phyloP scores from a whole-genome alignment of 2,888 invertebrate species.

The Apamea anceps region DNA sequence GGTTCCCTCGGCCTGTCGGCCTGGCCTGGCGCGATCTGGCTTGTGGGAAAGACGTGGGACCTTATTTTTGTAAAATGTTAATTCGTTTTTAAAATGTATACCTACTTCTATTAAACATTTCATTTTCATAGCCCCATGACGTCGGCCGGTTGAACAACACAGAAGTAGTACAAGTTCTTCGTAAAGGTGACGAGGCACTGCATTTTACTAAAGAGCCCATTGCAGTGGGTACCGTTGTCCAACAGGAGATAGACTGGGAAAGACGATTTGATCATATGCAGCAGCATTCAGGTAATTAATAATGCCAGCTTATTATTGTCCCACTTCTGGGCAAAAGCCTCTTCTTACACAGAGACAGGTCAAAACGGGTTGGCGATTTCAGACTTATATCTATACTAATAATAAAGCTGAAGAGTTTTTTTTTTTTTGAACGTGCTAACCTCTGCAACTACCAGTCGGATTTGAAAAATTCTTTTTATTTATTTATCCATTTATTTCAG shows the following conservation, averaged over 20 bases:
- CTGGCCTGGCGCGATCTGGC: too few species aligned
- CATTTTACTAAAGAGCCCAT: slow-evolving; percentile 93
- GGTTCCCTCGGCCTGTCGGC: too few species aligned
- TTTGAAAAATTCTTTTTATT: too few species aligned
- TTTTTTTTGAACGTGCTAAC: too few species aligned
- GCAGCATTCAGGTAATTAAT: slow-evolving; percentile 94
- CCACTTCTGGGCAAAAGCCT: fast-evolving
- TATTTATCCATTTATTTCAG: too few species aligned
- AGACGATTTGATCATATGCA: slow-evolving; percentile 97
- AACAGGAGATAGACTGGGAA: slow-evolving; percentile 93
- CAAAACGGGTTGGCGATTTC: not conserved
- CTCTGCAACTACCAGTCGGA: too few species aligned
- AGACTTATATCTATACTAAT: not conserved
- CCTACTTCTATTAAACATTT: not conserved
- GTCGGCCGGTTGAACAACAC: slow-evolving; percentile 92
- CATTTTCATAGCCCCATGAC: slow-evolving; percentile 92
- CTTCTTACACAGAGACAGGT: not conserved
- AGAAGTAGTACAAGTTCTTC: slow-evolving; percentile 92
- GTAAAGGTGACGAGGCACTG: slow-evolving; percentile 93
- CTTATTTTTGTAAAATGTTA: not conserved
- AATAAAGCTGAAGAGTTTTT: too few species aligned
- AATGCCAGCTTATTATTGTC: not conserved
- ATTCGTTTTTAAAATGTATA: not conserved
- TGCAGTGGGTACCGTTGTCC: slow-evolving; percentile 91
- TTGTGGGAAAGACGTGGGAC: too few species aligned